These are phyloP conservation scores for Trichosurus vulpecula DNA, from an alignment of 2,797 vertebrate genomes.

Conservation along the genomic window DNA sequence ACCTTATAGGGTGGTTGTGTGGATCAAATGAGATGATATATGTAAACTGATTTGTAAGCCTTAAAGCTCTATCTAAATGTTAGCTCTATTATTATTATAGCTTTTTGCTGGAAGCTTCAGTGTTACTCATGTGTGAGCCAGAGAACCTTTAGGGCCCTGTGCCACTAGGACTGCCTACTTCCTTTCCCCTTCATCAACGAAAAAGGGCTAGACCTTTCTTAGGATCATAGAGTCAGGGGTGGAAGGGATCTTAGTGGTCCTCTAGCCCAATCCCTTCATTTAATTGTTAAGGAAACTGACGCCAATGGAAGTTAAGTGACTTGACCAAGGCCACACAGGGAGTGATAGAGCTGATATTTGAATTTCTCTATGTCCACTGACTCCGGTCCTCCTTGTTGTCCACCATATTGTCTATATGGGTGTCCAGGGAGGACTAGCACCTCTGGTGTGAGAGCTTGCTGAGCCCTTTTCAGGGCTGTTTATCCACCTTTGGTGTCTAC, in stretches of 20 bases:
- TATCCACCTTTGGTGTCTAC: not conserved
- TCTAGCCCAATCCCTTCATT: not conserved
- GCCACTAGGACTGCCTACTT: not conserved
- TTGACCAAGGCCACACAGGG: not conserved
- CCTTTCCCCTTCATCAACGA: not conserved
- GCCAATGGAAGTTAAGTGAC: not conserved
- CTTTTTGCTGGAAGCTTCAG: not conserved
- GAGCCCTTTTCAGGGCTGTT: not conserved
- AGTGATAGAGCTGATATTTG: not conserved
- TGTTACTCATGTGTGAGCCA: not conserved
- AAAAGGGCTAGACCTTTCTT: too few relatives aligned
- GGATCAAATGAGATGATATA: not conserved
- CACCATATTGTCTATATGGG: not conserved
- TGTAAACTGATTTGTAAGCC: not conserved
- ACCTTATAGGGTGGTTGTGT: not conserved
- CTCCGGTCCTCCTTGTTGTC: not conserved
- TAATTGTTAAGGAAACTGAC: not conserved
- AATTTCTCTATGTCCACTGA: not conserved
- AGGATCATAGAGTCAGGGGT: not conserved
- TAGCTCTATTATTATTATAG: not conserved
- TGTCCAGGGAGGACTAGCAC: not conserved
- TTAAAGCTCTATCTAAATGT: not conserved
- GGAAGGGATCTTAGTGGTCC: not conserved
- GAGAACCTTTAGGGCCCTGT: not conserved
- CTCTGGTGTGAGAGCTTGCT: not conserved